These are phyloP conservation scores for Xiphophorus maculatus DNA, from an alignment of 2,113 vertebrate species.

Conservation along the genomic window DNA sequence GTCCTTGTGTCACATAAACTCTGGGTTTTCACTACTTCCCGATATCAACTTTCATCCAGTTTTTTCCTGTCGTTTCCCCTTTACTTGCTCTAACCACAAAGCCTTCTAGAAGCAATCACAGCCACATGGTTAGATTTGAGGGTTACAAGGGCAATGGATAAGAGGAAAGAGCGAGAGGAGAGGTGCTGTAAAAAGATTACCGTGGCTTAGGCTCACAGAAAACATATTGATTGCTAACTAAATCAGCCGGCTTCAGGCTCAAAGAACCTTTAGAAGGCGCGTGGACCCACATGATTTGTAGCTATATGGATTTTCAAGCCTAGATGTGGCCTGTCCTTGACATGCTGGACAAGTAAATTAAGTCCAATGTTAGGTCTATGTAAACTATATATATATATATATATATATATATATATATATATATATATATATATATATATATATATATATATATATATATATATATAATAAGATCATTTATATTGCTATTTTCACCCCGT, in stretches of 20 bases:
- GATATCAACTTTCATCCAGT: slow-evolving; percentile 58
- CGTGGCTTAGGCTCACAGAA: slow-evolving; percentile 67
- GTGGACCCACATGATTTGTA: slow-evolving; percentile 44
- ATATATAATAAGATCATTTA: too few relatives aligned
- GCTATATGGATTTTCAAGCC: slow-evolving; percentile 66
- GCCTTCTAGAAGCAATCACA: slow-evolving; percentile 70
- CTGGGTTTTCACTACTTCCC: slow-evolving; percentile 32
- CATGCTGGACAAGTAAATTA: slow-evolving; percentile 3
- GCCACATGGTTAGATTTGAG: slow-evolving; percentile 40
- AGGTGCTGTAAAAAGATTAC: slow-evolving; percentile 75
- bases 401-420: too few relatives aligned
- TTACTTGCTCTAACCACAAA: slow-evolving; percentile 50
- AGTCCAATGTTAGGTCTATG: too few relatives aligned
- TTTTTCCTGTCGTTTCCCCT: slow-evolving; percentile 3
- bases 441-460: too few relatives aligned
- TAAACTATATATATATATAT: too few relatives aligned
- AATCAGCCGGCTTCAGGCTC: slow-evolving; percentile 61
- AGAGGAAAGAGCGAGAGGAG: slow-evolving; percentile 51
- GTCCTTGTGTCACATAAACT: slow-evolving; percentile 43
- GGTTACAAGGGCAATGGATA: slow-evolving; percentile 60
- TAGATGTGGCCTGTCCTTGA: slow-evolving; percentile 66
- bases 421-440: too few relatives aligned
- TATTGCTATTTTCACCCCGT: too few relatives aligned
- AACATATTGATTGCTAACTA: slow-evolving; percentile 77
- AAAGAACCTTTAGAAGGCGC: slow-evolving; percentile 38